Evolutionary conservation across 64 coral and sea anemone genomes (phyloP).

Genomic region (Pocillopora verrucosa): DNA sequence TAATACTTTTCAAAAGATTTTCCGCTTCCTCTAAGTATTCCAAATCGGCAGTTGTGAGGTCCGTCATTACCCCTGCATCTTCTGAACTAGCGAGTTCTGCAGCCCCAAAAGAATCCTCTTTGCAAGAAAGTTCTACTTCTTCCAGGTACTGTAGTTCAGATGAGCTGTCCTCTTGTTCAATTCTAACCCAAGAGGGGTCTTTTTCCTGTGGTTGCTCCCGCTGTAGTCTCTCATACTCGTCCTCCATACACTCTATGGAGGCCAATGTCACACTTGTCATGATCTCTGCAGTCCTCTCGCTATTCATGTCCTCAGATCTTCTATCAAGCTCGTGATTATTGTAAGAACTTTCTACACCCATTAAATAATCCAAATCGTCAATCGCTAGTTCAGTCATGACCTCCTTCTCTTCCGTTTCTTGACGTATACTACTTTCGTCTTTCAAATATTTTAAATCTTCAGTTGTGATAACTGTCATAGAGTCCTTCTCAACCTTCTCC

Average conservation of each 20-base stretch:
- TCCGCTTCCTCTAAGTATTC: slow-evolving; percentile 45
- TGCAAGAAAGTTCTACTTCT: neutral
- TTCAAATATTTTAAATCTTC: slow-evolving; percentile 25
- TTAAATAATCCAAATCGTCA: slow-evolving; percentile 22
- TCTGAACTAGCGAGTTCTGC: neutral
- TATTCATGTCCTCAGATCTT: neutral
- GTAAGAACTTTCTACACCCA: neutral
- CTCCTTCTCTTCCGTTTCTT: neutral
- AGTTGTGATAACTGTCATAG: slow-evolving; percentile 31
- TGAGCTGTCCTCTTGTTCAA: neutral
- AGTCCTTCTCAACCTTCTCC: slow-evolving; percentile 22
- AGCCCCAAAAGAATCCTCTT: neutral
- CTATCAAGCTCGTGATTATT: neutral
- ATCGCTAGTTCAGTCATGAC: slow-evolving; percentile 4
- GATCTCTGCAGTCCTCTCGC: neutral
- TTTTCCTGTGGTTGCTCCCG: neutral
- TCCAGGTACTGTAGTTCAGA: neutral
- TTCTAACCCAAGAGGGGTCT: slow-evolving; percentile 36
- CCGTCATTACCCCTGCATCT: slow-evolving; percentile 26
- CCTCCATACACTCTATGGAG: neutral
- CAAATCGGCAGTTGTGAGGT: slow-evolving; percentile 23
- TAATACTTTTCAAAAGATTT: slow-evolving; percentile 16
- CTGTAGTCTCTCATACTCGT: neutral
- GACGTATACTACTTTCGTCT: neutral
- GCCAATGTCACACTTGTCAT: neutral